Base-by-base conservation (phyloP, 2,797 vertebrate genomes). In the Pagetopsis macropterus region DNA sequence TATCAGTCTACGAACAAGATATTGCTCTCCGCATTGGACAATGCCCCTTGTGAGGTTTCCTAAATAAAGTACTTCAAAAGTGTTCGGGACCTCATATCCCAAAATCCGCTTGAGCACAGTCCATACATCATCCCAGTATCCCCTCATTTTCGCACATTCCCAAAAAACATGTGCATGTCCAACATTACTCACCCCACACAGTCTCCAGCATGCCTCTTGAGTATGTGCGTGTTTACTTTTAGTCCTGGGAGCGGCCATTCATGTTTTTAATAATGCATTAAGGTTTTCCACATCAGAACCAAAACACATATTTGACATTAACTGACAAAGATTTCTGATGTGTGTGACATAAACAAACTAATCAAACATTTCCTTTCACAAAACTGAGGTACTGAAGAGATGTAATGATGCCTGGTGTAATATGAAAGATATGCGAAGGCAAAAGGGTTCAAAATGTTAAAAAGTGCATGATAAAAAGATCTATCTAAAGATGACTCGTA, bases 401-500 rank as follows among this genome's bases (percentile, higher is more conserved):
- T 61, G 27, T 72, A 72, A 66, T 75, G 49, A 75, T 44, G 40
- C 33, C 43, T 72, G 31, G 60, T 50, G 48, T 73, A 23, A 56
- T 21, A 19, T 63, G 33, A 61, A n/a, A 62, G 49, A n/a, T 54
- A 46, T 54, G 12, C 65, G 48, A 50, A 21, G n/a, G 15, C 23
- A 75, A 69, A 63, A 62, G 54, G 55, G 23, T 19, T 10, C 15
- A 10, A 12, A 45, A 21, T 12, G 48, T 45, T n/a, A 61, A 72
- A 52, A 31, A 3, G 37, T 33, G 23, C 21, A 19, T 58, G 17
- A 50, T 75, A 33, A 77, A 67, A 49, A 31, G 23, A 1, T 33
- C 56, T 66, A 77, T 71, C 48, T 66, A 33, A 49, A 65, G 50
- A 68, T 73, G 51, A 76, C 70, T 37, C 56, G 37, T 33, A 45